phyloP scores from a whole-genome alignment of 2,888 invertebrate genomes.

The Craniophora ligustri region DNA sequence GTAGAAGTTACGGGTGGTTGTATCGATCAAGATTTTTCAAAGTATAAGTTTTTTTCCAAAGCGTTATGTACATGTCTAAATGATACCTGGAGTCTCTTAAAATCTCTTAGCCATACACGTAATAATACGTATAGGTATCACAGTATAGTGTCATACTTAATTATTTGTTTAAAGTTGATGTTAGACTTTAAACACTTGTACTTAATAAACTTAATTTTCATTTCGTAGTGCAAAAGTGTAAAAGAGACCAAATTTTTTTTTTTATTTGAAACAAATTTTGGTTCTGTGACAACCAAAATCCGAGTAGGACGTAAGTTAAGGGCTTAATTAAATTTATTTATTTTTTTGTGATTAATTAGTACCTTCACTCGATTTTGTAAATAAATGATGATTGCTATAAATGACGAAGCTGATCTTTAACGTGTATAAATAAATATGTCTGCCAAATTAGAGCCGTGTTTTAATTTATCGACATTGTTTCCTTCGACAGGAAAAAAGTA shows the following conservation, averaged over 20 bases:
- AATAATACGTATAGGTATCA: conserved; percentile 49
- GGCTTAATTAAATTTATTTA: conserved; percentile 80
- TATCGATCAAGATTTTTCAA: conserved; percentile 42
- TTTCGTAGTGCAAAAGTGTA: conserved; percentile 64
- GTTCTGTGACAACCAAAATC: conserved; percentile 81
- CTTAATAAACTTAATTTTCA: conserved; percentile 72
- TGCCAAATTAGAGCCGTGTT: conserved; percentile 82
- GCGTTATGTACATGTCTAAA: conserved; percentile 30
- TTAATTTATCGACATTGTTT: conserved; percentile 61
- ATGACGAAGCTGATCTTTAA: conserved; percentile 85
- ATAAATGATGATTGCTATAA: conserved; percentile 85
- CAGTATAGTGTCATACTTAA: conserved; percentile 64
- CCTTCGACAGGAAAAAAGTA: conserved; percentile 40
- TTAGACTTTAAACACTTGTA: conserved; percentile 74
- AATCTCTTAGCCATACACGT: conserved; percentile 47
- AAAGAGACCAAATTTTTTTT: conserved; percentile 77
- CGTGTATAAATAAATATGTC: conserved; percentile 88
- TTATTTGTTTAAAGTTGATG: conserved; percentile 75
- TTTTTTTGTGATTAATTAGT: conserved; percentile 84
- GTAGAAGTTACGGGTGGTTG: conserved; percentile 69
- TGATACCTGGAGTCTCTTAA: conserved; percentile 33
- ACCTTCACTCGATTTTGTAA: conserved; percentile 85
- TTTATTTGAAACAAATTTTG: conserved; percentile 67
- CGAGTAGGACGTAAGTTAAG: conserved; percentile 76
- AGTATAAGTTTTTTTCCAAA: conserved; percentile 26